These are phyloP conservation scores for Agapornis roseicollis DNA, from an alignment of 2,113 vertebrate species.

Conservation along the genomic window DNA sequence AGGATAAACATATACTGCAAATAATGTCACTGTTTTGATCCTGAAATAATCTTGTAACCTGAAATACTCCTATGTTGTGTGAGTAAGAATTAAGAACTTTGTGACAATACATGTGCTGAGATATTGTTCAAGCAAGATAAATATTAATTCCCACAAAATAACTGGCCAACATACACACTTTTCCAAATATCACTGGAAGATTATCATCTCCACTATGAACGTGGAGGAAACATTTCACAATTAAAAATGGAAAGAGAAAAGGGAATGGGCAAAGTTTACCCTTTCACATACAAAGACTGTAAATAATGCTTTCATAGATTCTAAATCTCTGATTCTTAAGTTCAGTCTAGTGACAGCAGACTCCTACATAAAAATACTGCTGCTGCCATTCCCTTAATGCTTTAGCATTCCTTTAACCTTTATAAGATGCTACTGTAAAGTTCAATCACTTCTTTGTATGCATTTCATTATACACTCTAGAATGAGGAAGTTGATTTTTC, in stretches of 20 bases:
- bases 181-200: neutral
- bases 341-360: neutral
- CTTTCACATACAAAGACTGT: neutral
- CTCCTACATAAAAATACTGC: neutral
- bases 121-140: neutral
- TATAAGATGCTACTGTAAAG: neutral
- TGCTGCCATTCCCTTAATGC: neutral
- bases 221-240: neutral
- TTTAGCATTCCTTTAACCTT: conserved; percentile 24
- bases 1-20: neutral
- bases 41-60: neutral
- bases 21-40: neutral
- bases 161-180: neutral
- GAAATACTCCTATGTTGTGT: neutral
- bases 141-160: neutral
- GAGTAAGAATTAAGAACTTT: neutral
- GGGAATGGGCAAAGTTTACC: neutral
- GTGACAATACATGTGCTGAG: neutral
- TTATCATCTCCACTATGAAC: neutral
- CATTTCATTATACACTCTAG: neutral
- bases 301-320: neutral
- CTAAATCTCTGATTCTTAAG: neutral
- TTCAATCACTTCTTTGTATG: neutral
- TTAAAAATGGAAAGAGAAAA: neutral
- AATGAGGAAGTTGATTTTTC: neutral